These are phyloP conservation scores for Oostethus manadensis DNA, from an alignment of 2,113 vertebrate species.

Conservation along the genomic window DNA sequence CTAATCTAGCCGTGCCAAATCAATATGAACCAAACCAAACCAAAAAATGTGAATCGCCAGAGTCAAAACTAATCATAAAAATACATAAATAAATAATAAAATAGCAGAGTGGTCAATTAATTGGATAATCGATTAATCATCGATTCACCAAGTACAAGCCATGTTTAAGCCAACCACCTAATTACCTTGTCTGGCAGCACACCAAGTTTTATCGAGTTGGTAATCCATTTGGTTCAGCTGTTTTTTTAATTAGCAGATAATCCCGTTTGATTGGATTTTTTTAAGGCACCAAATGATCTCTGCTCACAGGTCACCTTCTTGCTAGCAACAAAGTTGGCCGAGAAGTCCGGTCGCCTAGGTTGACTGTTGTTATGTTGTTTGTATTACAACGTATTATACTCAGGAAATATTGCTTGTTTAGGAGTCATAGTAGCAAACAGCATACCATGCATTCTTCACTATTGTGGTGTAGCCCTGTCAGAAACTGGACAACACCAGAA, in stretches of 20 bases:
- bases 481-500: no score
- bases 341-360: not conserved
- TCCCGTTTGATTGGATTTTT: constrained; percentile 1
- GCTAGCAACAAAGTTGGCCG: not conserved
- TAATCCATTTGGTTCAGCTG: constrained; percentile 12
- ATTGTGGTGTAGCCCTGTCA: no score
- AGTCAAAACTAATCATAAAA: no score
- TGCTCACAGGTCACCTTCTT: constrained; percentile 10
- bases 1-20: no score
- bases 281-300: constrained; percentile 8
- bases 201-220: constrained; percentile 13
- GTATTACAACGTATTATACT: not conserved
- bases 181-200: constrained; percentile 11
- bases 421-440: not conserved
- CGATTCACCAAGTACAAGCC: no score
- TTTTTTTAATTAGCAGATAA: constrained; percentile 20
- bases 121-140: no score
- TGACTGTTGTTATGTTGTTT: not conserved
- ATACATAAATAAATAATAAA: no score
- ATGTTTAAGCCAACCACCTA: not conserved
- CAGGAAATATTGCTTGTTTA: not conserved
- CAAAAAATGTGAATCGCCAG: no score
- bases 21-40: no score
- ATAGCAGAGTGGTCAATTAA: no score
- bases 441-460: no score